Conservation (phyloP, 2,113 vertebrate genomes). For the Ictalurus punctatus region DNA sequence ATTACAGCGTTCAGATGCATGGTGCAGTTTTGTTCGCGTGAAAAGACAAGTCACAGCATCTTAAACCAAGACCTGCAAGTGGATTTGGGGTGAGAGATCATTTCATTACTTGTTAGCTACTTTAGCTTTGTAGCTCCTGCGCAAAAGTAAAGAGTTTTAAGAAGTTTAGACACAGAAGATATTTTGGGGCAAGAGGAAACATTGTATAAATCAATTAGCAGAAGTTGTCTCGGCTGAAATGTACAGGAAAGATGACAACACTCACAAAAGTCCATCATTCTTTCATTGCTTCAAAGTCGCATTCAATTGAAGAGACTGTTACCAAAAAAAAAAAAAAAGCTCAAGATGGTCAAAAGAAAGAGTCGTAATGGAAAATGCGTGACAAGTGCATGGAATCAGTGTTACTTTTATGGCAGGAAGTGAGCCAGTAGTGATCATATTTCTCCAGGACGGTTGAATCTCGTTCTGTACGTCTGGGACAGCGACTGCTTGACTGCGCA, state of each 20-base stretch:
- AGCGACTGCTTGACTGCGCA: constrained; percentile 9
- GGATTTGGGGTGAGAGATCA: neutral
- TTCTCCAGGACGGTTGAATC: neutral
- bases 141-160: neutral
- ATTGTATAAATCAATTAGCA: neutral
- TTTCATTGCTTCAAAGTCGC: neutral
- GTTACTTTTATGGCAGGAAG: constrained; percentile 5
- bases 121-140: neutral
- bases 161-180: neutral
- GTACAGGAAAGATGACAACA: neutral
- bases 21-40: too few species aligned
- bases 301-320: neutral
- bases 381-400: neutral
- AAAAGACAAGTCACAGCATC: too few species aligned
- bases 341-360: neutral
- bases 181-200: neutral
- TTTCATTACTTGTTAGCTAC: neutral
- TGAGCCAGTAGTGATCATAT: constrained; percentile 1
- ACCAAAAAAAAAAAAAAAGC: neutral
- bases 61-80: neutral
- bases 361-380: neutral
- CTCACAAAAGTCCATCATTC: neutral
- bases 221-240: neutral
- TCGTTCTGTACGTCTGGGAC: constrained; percentile 4
- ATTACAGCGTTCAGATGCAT: neutral